Evolutionary conservation across 1,140 invertebrate genomes (phyloP).

Genomic region (Calephelis virginiensis): DNA sequence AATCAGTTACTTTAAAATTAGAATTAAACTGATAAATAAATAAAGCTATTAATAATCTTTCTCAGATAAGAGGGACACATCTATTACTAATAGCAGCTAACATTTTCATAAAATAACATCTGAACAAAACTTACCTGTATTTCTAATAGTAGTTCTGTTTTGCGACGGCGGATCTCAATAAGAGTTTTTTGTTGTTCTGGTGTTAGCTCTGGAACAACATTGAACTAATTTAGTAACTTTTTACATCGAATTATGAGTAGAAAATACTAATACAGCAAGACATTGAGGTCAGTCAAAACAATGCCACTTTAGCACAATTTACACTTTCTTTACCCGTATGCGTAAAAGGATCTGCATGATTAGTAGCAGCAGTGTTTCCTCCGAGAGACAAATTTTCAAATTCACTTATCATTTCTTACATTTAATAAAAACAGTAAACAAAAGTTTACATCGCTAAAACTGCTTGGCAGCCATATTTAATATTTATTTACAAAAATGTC

Average conservation of each 20-base stretch:
- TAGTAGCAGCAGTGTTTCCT: constrained; percentile 68
- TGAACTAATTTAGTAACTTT: constrained; percentile 38
- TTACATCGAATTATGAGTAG: constrained; percentile 27
- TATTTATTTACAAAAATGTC: constrained; percentile 65
- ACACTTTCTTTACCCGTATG: constrained; percentile 60
- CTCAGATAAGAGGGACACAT: constrained; percentile 2
- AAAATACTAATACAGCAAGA: constrained; percentile 34
- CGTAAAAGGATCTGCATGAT: constrained; percentile 72
- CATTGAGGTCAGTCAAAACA: constrained; percentile 64
- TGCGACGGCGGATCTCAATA: constrained; percentile 92
- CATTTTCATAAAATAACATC: background rate
- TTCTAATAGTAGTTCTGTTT: constrained; percentile 93
- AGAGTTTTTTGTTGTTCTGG: constrained; percentile 94
- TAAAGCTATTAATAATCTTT: no score
- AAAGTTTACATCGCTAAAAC: constrained; percentile 72
- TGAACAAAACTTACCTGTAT: constrained; percentile 87
- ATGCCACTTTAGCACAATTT: constrained; percentile 31
- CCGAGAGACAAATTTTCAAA: constrained; percentile 77
- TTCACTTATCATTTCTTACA: constrained; percentile 77
- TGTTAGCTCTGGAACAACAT: constrained; percentile 89
- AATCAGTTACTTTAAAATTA: no score
- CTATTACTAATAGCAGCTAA: constrained; percentile 12
- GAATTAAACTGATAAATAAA: no score
- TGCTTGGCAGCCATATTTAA: constrained; percentile 73
- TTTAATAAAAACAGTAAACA: constrained; percentile 66